These are phyloP conservation scores for Carollia perspicillata DNA, from an alignment of 2,113 vertebrate species.

Conservation along the genomic window DNA sequence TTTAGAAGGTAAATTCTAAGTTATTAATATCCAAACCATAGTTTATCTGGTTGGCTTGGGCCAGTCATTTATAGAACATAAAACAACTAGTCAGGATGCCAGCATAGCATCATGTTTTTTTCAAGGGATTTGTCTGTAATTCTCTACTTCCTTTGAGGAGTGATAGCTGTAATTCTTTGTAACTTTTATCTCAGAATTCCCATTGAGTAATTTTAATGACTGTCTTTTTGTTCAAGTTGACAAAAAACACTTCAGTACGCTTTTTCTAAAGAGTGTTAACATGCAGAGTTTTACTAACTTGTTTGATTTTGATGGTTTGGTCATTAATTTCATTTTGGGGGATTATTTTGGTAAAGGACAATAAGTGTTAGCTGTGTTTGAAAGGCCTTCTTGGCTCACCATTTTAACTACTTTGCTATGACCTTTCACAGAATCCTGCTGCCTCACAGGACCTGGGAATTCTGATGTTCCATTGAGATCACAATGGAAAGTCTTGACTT, in stretches of 20 bases:
- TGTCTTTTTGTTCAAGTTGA: conserved; percentile 31
- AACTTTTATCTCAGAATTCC: conserved; percentile 16
- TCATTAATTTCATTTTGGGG: neutral
- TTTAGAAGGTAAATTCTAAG: neutral
- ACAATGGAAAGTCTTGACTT: conserved; percentile 76
- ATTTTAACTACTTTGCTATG: conserved; percentile 53
- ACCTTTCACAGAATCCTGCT: conserved; percentile 68
- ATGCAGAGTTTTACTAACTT: neutral
- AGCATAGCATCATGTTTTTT: neutral
- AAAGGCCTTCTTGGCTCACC: neutral
- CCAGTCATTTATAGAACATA: conserved; percentile 37
- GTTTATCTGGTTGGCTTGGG: neutral
- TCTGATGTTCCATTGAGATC: conserved; percentile 71
- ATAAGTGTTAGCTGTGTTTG: neutral
- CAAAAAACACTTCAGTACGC: neutral
- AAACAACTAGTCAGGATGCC: neutral
- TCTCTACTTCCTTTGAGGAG: neutral
- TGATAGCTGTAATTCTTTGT: neutral
- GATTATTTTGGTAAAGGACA: conserved; percentile 32
- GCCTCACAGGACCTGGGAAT: conserved; percentile 66
- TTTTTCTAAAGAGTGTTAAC: neutral
- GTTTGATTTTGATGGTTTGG: neutral
- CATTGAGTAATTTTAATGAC: conserved; percentile 20
- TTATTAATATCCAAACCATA: neutral
- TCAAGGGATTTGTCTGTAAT: neutral